A percentile compares a stretch with the other conserved stretches of the same genome.
These are phyloP conservation scores for Drosophila takahashii DNA, from an alignment of 1,140 invertebrate species.

Conservation along the genomic window DNA sequence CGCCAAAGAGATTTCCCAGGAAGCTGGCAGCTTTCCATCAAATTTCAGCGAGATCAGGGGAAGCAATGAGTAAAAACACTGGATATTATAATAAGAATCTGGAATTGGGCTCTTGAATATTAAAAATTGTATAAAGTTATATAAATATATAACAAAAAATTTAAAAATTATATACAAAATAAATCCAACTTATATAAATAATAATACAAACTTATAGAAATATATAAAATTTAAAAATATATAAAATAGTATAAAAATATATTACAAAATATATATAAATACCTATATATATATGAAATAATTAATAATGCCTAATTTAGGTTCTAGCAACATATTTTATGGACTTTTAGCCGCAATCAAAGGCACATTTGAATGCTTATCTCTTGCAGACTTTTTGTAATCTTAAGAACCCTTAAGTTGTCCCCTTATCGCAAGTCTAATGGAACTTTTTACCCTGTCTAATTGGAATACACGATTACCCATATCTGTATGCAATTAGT, in stretches of 20 bases:
- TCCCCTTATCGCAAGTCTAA: constrained; percentile 4
- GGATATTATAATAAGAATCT: neutral
- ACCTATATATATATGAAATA: no score
- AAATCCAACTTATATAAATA: no score
- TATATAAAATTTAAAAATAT: no score
- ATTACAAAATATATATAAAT: no score
- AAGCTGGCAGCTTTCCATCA: neutral
- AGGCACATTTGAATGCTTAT: constrained; percentile 13
- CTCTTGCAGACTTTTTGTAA: neutral
- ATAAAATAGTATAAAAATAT: no score
- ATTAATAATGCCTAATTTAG: neutral
- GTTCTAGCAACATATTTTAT: neutral
- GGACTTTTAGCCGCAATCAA: neutral
- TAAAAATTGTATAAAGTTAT: no score
- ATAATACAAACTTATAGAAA: no score
- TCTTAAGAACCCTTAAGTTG: neutral
- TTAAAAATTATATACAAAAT: no score
- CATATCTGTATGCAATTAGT: constrained; percentile 8
- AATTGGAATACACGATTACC: constrained; percentile 4
- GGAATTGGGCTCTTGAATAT: neutral
- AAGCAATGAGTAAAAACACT: neutral
- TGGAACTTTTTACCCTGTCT: constrained; percentile 14
- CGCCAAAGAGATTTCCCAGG: neutral
- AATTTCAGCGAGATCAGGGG: no score
- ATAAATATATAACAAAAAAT: no score